Base-by-base conservation (phyloP, 2,797 vertebrate genomes). In the Eulemur albifrons region DNA sequence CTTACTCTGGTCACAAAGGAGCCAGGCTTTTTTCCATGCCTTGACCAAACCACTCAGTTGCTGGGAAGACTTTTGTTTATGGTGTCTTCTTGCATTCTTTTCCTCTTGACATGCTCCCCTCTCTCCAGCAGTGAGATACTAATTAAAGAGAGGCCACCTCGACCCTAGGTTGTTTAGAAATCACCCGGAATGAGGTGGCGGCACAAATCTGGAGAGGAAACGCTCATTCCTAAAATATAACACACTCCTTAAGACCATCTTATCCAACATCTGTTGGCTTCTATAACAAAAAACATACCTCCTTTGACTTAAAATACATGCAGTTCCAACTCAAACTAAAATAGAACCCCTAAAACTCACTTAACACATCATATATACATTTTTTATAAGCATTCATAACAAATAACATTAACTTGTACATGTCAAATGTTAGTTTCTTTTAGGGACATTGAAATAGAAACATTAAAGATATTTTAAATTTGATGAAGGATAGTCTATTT, bases 131-230 rank as follows among this genome's bases (percentile, higher is more conserved):
- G 97, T 97, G 97, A 98, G 98, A 98, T 98, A 98, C 98, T 98
- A 98, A 99, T 98, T 98, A 99, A 98, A 98, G 98, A 98, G 98
- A 98, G 98, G 97, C 98, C 97, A 95, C 90, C 72, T 96, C 98
- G 98, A 99, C 98, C 98, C 96, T 96, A 93, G 87, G 94, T 98
- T 98, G 96, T 98, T 98, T 98, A 97, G 97, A 97, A 98, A 98
- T 98, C 98, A 95, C 97, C 93, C 77, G 93, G 97, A 98, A 98
- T 82, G 83, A 96, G 96, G 96, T 96, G 84, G 94, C 65, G 35
- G 93, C 95, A 97, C 96, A 98, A 95, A 98, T 98, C 97, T 96
- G 94, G 97, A 97, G 92, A 98, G 98, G 98, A 99, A 98, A 82
- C 83, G 90, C 97, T 98, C 95, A 95, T 96, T 90, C 93, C 18